Base-by-base conservation (phyloP, 2,113 vertebrate genomes). In the Paradisaea rubra region DNA sequence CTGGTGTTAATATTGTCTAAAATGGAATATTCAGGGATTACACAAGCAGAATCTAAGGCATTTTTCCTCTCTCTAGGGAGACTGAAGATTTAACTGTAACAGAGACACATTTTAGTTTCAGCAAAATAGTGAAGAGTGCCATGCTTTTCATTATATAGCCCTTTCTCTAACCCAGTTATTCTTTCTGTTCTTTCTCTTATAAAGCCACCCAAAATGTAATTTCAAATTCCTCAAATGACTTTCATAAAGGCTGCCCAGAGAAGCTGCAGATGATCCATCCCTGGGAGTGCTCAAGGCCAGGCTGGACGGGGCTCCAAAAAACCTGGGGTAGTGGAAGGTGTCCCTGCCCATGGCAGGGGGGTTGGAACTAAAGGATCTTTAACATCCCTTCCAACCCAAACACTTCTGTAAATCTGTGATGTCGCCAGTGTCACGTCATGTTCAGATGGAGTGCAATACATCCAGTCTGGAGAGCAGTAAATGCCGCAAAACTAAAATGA, bases 391-490 rank as follows among this genome's bases (percentile, higher is more conserved):
- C 21, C 41, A 74, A 10, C 24, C 61, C 47, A 76, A 47, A 47
- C 13, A 21, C 15, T 54, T 35, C 30, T 31, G 4, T 11, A 31
- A 13, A 19, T 47, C 45, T 35, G 0, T 47, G 39, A 18, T 22
- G 2, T 12, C 23, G 57, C 11, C 45, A 50, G 24, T 19, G 25
- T n/a, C 2, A 0, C 7, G 15, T 49, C 64, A 10, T 5, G 17
- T 45, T 65, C 50, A 35, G 5, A 22, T 35, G 42, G 35, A 52
- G n/a, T 9, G 22, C 7, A 39, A 22, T 15, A 4, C 19, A 9
- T 4, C 69, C 52, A 18, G 25, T 21, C 11, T 37, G 44, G 25
- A 54, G 41, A 74, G 12, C 28, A 54, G 31, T 3, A 68, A 85
- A 9, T 3, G 6, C 12, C 0, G 5, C 3, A 13, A 42, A 52